phyloP scores from a whole-genome alignment of 2,888 invertebrate species.

The Aspidapion aeneum region DNA sequence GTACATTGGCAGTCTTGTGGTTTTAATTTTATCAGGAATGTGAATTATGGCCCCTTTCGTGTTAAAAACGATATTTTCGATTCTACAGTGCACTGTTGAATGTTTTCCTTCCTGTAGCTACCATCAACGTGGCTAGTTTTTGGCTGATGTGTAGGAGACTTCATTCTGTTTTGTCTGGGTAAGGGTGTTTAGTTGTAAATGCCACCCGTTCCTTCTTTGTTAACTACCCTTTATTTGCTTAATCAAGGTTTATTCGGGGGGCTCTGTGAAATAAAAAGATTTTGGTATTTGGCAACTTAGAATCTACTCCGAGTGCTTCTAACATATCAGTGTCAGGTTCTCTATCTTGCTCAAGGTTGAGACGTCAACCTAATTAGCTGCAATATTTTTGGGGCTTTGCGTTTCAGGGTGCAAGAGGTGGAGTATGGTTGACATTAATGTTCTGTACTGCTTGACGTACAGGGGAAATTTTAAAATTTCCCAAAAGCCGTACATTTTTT shows the following conservation, averaged over 20 bases:
- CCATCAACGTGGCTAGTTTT: constrained; percentile 5
- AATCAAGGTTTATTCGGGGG: neutral
- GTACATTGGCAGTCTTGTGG: neutral
- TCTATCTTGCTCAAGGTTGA: neutral
- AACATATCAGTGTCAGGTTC: neutral
- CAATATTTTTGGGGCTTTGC: too few species aligned
- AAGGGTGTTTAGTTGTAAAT: neutral
- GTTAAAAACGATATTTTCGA: constrained; percentile 6
- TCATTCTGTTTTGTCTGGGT: neutral
- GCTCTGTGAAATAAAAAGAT: neutral
- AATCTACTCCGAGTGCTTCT: neutral
- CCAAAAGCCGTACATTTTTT: too few species aligned
- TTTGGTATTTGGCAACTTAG: neutral
- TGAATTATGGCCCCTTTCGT: neutral
- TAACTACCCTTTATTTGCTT: neutral
- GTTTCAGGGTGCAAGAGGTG: too few species aligned
- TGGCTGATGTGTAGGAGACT: neutral
- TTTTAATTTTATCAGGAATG: constrained; percentile 9
- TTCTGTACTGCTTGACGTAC: too few species aligned
- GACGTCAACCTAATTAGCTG: too few species aligned
- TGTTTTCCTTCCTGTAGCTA: constrained; percentile 12
- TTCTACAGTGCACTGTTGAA: neutral
- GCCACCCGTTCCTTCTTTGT: neutral
- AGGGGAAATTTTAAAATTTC: too few species aligned
- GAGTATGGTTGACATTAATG: too few species aligned